Evolutionary conservation across 2,888 invertebrate species (phyloP), one percentile per base, ranked within the genome.

Genomic region (Epicampocera succincta): DNA sequence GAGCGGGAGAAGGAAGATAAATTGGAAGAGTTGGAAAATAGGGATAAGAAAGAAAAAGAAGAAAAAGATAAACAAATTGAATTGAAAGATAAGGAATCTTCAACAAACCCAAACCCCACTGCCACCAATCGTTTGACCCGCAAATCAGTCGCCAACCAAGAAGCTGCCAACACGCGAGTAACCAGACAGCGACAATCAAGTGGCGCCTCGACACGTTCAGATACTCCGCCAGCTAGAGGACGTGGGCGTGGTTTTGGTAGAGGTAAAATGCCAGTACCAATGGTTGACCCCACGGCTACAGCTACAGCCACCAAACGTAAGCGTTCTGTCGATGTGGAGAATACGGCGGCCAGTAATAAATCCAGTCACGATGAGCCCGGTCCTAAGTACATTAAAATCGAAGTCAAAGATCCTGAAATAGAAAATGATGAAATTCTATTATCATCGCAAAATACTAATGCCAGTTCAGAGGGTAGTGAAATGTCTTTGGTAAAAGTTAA

Each of bases 71-170:
- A n/a, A n/a, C n/a, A n/a, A n/a, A n/a, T n/a, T n/a, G 60, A 60
- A 66, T 25, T 25, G 46, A 83, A 79, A 76, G 63, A 68, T 66
- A 85, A 85, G 60, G 80, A 81, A 46, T 15, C 50, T 11, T 72
- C 85, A 19, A 29, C 78, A 6, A 25, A 75, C 17, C n/a, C n/a
- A n/a, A 60, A 33, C 6, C 42, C 52, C 5, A 56, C 72, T 9
- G 54, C 69, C 42, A 86, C 86, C 52, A 90, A 90, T 68, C 86
- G 90, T n/a, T 85, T 88, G 9, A 90, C 90, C 9, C 89, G 90
- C 50, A 90, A 90, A 58, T 85, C 90, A 0, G 85, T 88, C 11
- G 89, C 88, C 19, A 86, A 88, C 83, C 88, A 89, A 78, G 87
- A 87, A 74, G 86, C 85, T 1, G 46, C 54, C 3, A 89, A 87